These are phyloP conservation scores for Phrynocephalus guinanensis DNA, from an alignment of 2,797 vertebrate genomes.

Conservation along the genomic window DNA sequence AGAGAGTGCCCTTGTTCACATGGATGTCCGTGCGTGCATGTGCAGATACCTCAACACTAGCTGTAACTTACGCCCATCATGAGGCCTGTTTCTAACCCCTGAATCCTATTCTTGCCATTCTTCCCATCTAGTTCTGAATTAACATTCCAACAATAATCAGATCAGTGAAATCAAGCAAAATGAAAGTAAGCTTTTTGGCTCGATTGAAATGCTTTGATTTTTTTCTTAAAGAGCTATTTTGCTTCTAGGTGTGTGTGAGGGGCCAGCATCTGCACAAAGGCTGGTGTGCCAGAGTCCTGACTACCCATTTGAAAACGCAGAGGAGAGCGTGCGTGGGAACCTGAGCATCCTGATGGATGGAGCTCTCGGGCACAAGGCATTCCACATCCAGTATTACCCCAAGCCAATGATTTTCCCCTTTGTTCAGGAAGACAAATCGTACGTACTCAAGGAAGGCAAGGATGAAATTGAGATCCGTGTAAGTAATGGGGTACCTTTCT, in stretches of 20 bases:
- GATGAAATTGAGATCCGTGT: slow-evolving; percentile 87
- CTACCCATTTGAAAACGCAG: slow-evolving; percentile 78
- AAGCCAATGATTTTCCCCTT: slow-evolving; percentile 80
- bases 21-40: too few relatives aligned
- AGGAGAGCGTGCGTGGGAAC: slow-evolving; percentile 73
- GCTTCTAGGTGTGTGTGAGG: slow-evolving; percentile 81
- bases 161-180: neutral
- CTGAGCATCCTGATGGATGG: slow-evolving; percentile 89
- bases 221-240: neutral
- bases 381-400: slow-evolving; percentile 84
- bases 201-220: neutral
- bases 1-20: too few relatives aligned
- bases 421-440: slow-evolving; percentile 74
- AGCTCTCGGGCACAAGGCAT: slow-evolving; percentile 72
- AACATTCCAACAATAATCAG: neutral
- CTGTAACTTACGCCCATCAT: neutral
- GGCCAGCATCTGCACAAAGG: slow-evolving; percentile 38
- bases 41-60: too few relatives aligned
- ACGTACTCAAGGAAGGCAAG: slow-evolving; percentile 82
- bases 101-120: neutral
- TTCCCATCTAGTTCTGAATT: neutral
- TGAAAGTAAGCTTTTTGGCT: neutral
- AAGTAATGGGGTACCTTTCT: slow-evolving; percentile 36
- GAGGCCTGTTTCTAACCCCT: neutral
- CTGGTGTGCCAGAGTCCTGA: slow-evolving; percentile 84